Conservation (phyloP, 2,797 vertebrate species). For the Esox lucius region DNA sequence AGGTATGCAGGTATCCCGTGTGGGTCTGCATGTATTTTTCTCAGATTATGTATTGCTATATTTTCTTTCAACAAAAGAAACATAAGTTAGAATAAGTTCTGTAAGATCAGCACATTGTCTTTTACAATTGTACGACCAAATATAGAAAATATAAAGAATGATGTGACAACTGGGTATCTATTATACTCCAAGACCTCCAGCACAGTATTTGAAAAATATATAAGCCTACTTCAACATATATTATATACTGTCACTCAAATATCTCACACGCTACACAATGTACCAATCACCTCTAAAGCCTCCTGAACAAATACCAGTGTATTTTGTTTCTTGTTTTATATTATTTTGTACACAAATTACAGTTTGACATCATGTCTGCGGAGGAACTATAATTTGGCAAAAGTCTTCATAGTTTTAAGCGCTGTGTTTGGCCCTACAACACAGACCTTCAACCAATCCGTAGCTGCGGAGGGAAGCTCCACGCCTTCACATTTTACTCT, state of each 20-base stretch:
- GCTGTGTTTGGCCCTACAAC: constrained; percentile 20
- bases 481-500: background rate
- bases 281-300: constrained; percentile 54
- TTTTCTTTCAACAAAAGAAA: constrained; percentile 37
- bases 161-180: constrained; percentile 57
- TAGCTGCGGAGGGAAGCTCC: background rate
- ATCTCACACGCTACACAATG: constrained; percentile 57
- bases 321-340: background rate
- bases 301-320: constrained; percentile 57
- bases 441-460: constrained; percentile 1
- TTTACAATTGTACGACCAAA: constrained; percentile 53
- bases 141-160: constrained; percentile 44
- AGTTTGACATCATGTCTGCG: constrained; percentile 54
- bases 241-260: constrained; percentile 34
- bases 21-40: constrained; percentile 17
- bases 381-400: constrained; percentile 65
- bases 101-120: constrained; percentile 48
- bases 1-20: constrained; percentile 12
- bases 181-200: constrained; percentile 32
- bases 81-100: constrained; percentile 26
- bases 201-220: constrained; percentile 40
- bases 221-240: constrained; percentile 49
- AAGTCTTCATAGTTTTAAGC: constrained; percentile 37
- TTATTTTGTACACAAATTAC: constrained; percentile 47
- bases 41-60: constrained; percentile 62